Percentiles rank a stretch among this genome's conserved stretches.
Evolutionary conservation across 2,888 invertebrate species (phyloP).

Genomic region (Hylaea fasciaria): DNA sequence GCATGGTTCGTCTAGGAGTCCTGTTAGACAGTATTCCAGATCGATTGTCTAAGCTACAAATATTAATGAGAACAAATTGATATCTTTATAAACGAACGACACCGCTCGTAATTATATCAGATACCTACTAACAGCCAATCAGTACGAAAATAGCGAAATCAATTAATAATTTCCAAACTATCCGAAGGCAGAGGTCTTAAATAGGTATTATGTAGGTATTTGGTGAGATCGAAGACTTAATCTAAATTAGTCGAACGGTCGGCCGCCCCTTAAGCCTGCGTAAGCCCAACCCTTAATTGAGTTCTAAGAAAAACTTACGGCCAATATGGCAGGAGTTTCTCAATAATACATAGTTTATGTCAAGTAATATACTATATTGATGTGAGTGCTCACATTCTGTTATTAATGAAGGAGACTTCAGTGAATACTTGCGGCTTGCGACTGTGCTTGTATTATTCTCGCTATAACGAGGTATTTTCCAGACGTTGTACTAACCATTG

Average conservation of each 20-base stretch:
- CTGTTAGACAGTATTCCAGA: too few relatives aligned
- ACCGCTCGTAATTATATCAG: neutral
- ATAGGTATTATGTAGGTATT: conserved; percentile 16
- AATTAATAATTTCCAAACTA: conserved; percentile 25
- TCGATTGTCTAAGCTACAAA: too few relatives aligned
- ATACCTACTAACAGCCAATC: conserved; percentile 7
- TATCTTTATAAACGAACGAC: neutral
- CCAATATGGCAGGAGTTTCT: conserved; percentile 15
- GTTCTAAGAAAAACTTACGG: conserved; percentile 25
- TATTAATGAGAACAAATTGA: too few relatives aligned
- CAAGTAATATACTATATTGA: neutral
- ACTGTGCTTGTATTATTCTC: neutral
- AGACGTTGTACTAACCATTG: too few relatives aligned
- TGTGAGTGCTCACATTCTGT: too few relatives aligned
- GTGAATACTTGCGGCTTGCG: neutral
- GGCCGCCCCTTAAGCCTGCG: conserved; percentile 17
- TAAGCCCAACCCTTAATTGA: conserved; percentile 28
- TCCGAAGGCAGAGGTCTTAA: conserved; percentile 8
- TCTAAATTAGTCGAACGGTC: conserved; percentile 28
- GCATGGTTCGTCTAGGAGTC: too few relatives aligned
- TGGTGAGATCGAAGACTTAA: conserved; percentile 25
- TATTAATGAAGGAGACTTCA: too few relatives aligned
- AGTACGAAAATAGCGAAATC: conserved; percentile 16
- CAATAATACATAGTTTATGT: conserved; percentile 12
- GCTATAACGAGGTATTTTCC: too few relatives aligned